Base-by-base conservation (phyloP, 23 tunicate species). In the Styela clava region DNA sequence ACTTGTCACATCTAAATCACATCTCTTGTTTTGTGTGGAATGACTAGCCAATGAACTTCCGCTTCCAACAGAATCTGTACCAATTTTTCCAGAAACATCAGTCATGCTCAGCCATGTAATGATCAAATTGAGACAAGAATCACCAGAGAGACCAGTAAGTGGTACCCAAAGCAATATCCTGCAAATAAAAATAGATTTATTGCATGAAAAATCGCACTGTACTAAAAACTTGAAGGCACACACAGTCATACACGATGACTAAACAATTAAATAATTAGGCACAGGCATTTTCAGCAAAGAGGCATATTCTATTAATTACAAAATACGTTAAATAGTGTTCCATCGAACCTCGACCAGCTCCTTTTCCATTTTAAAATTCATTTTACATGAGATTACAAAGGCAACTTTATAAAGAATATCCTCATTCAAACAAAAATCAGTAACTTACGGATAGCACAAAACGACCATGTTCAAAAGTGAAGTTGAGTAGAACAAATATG, bases 391-490 rank as follows among this genome's bases (percentile, higher is more conserved):
- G n/a, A n/a, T n/a, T n/a, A n/a, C n/a, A n/a, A n/a, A n/a, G n/a
- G n/a, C n/a, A n/a, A n/a, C n/a, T n/a, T n/a, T n/a, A n/a, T n/a
- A n/a, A n/a, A n/a, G n/a, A n/a, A n/a, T n/a, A n/a, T n/a, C n/a
- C n/a, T n/a, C n/a, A n/a, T n/a, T n/a, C n/a, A n/a, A n/a, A n/a
- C n/a, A n/a, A n/a, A n/a, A n/a, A n/a, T n/a, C n/a, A n/a, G n/a
- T n/a, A n/a, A 82, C 85, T 82, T 37, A 82, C 85, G 95, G 95
- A 68, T 81, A 89, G 52, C 84, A 80, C 32, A 89, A 81, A 67
- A 89, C 78, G 37, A 85, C 20, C 44, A 89, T 35, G 29, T 85
- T 89, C 27, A 61, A 52, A 24, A 33, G 63, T 23, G 79, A 79
- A 16, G 67, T 69, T 1, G 72, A 23, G 0, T 74, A 74, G 44